These are phyloP conservation scores for Gila orcuttii DNA, from an alignment of 2,113 vertebrate genomes.

Conservation along the genomic window DNA sequence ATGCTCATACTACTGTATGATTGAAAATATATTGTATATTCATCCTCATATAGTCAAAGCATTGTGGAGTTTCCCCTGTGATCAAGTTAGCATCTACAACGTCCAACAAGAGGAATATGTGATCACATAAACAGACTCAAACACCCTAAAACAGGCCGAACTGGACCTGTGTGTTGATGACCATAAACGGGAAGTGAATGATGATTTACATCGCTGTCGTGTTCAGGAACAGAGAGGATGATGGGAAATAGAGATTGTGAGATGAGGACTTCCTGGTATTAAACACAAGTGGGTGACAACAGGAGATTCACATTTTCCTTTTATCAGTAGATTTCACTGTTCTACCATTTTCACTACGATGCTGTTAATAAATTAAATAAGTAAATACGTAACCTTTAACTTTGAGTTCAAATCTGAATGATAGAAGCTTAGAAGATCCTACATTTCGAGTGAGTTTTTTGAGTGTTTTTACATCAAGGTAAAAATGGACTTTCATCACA, in stretches of 20 bases:
- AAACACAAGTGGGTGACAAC: not conserved
- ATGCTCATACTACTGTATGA: not conserved
- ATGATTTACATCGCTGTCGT: no score
- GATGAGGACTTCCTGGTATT: not conserved
- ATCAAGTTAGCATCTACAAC: not conserved
- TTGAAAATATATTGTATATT: not conserved
- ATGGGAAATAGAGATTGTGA: not conserved
- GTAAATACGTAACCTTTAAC: no score
- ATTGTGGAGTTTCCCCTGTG: not conserved
- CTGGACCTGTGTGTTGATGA: not conserved
- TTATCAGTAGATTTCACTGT: not conserved
- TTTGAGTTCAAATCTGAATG: no score
- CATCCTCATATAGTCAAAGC: not conserved
- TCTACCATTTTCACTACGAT: no score
- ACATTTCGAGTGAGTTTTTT: no score
- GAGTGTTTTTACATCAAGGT: no score
- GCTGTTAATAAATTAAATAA: no score
- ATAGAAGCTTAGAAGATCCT: no score
- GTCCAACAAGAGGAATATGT: not conserved
- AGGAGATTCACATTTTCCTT: not conserved
- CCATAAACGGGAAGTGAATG: no score
- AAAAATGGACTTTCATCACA: no score
- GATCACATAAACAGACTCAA: not conserved
- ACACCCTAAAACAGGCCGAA: not conserved
- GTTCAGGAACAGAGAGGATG: no score